Evolutionary conservation across 2,113 vertebrate genomes (phyloP).

Genomic region (Pycnonotus jocosus): DNA sequence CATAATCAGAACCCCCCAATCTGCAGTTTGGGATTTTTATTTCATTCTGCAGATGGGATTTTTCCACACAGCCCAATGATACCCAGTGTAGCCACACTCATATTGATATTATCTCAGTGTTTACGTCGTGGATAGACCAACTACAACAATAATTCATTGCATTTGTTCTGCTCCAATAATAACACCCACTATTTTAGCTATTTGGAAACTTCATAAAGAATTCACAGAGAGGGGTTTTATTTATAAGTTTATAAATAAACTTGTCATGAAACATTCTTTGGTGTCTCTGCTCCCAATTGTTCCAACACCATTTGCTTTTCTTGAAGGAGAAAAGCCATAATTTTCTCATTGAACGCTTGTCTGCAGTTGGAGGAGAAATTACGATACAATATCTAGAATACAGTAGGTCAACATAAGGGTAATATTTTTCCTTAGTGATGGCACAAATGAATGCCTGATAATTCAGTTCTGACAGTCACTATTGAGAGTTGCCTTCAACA

Average conservation of each 20-base stretch:
- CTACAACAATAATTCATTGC: neutral
- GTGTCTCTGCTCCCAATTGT: neutral
- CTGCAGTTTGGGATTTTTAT: neutral
- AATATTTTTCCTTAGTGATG: neutral
- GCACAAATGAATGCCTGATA: neutral
- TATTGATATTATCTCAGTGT: neutral
- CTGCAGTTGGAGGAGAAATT: neutral
- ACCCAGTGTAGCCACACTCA: accelerated
- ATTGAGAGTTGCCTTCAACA: neutral
- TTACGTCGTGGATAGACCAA: neutral
- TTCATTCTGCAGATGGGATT: neutral
- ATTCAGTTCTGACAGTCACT: neutral
- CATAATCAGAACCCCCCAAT: neutral
- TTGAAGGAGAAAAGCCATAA: neutral
- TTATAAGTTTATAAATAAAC: neutral
- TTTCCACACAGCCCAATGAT: neutral
- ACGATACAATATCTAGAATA: neutral
- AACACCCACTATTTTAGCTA: neutral
- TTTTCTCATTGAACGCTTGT: neutral
- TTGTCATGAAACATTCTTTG: neutral
- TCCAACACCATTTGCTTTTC: neutral
- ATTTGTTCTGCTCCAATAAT: neutral
- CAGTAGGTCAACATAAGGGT: neutral
- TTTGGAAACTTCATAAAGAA: neutral
- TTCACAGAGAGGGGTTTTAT: neutral